These are phyloP conservation scores for Frankliniella fusca DNA, from an alignment of 2,888 invertebrate species.

Conservation along the genomic window DNA sequence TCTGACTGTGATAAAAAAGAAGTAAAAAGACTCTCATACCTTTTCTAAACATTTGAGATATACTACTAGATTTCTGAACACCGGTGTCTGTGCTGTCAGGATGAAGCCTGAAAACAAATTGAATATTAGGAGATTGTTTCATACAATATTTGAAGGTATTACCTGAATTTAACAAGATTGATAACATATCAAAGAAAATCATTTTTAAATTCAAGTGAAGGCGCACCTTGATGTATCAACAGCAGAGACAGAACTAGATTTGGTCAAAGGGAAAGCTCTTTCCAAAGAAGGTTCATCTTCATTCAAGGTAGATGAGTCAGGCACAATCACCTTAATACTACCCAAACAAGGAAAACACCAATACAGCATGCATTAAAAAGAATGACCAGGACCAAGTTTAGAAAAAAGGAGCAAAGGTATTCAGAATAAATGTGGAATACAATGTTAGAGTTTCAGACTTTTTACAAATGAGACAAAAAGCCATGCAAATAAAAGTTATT, in stretches of 20 bases:
- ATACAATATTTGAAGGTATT: too few relatives aligned
- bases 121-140: background rate
- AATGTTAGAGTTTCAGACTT: background rate
- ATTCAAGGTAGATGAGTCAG: background rate
- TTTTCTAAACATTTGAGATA: conserved; percentile 59
- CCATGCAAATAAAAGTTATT: background rate
- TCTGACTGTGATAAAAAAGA: too few relatives aligned
- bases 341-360: background rate
- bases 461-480: background rate
- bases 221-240: background rate
- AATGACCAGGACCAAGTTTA: background rate
- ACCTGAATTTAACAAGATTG: too few relatives aligned
- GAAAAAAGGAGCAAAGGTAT: background rate
- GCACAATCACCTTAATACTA: background rate
- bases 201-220: background rate
- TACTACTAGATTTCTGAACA: conserved; percentile 57
- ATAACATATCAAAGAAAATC: background rate
- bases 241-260: conserved; percentile 9
- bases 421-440: background rate
- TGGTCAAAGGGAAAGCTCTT: conserved; percentile 25
- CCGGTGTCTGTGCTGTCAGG: conserved; percentile 44
- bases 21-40: conserved; percentile 42
- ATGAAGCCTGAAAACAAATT: conserved; percentile 31
- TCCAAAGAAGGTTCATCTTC: background rate
- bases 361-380: background rate